A percentile compares a stretch with the other conserved stretches of the same genome.
Evolutionary conservation across 2,113 vertebrate species (phyloP).

Genomic region (Marcusenius ussheri): DNA sequence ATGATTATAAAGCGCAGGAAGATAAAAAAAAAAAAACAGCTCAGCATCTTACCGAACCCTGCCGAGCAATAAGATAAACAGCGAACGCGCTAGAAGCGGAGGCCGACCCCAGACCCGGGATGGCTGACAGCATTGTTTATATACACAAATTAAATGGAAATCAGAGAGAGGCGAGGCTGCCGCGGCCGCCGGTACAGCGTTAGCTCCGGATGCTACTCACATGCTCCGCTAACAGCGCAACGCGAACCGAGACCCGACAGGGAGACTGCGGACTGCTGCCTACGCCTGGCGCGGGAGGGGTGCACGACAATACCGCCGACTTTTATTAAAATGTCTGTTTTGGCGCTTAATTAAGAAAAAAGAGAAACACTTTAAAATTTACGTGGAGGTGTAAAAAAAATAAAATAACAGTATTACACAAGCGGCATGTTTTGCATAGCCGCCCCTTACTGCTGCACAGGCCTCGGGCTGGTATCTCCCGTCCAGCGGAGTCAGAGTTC

Average conservation of each 20-base stretch:
- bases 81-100: neutral
- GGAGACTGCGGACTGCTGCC: constrained; percentile 40
- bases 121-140: neutral
- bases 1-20: neutral
- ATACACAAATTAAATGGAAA: neutral
- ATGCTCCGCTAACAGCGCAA: constrained; percentile 59
- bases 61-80: neutral
- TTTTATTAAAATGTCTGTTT: constrained; percentile 33
- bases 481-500: constrained; percentile 70
- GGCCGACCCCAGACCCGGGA: neutral
- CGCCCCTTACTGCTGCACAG: constrained; percentile 67
- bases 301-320: constrained; percentile 12
- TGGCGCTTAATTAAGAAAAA: constrained; percentile 41
- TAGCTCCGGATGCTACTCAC: constrained; percentile 62
- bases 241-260: constrained; percentile 38
- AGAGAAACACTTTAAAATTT: constrained; percentile 36
- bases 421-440: constrained; percentile 46
- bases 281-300: constrained; percentile 28
- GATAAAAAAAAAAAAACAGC: neutral
- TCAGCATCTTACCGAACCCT: neutral
- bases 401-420: constrained; percentile 34
- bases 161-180: neutral
- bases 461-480: constrained; percentile 71
- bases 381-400: neutral
- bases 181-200: constrained; percentile 22